phyloP scores from a whole-genome alignment of 1,140 invertebrate species.

The Delia radicum region DNA sequence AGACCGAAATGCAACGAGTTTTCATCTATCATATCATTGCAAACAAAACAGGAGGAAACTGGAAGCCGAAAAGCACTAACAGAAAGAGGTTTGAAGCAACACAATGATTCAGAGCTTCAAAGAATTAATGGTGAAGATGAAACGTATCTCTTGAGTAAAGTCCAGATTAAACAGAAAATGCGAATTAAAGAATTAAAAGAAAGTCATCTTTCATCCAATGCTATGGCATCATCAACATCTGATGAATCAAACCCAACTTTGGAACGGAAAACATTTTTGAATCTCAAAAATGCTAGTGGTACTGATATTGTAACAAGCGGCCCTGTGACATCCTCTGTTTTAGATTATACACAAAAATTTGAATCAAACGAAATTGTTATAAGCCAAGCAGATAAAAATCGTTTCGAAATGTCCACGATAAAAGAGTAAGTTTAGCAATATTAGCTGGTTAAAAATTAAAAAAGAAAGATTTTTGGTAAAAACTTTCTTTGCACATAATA shows the following conservation, averaged over 20 bases:
- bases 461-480: too few relatives aligned
- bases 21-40: constrained; percentile 51
- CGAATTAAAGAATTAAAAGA: not conserved
- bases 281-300: constrained; percentile 35
- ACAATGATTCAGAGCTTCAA: not conserved
- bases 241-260: too few relatives aligned
- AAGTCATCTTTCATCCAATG: not conserved
- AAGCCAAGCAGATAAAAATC: constrained; percentile 38
- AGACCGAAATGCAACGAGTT: constrained; percentile 55
- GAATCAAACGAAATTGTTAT: constrained; percentile 54
- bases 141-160: not conserved
- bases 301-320: constrained; percentile 32
- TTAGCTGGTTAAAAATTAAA: too few relatives aligned
- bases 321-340: not conserved
- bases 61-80: not conserved
- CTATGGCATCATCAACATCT: too few relatives aligned
- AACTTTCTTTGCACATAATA: too few relatives aligned
- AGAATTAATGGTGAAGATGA: not conserved
- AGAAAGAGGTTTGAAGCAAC: not conserved
- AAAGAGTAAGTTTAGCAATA: constrained; percentile 45
- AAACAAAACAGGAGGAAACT: constrained; percentile 1
- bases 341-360: constrained; percentile 39
- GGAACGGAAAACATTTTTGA: too few relatives aligned
- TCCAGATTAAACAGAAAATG: not conserved
- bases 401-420: constrained; percentile 39